phyloP scores from a whole-genome alignment of 2,797 vertebrate species.

The Gephyroberyx darwinii region DNA sequence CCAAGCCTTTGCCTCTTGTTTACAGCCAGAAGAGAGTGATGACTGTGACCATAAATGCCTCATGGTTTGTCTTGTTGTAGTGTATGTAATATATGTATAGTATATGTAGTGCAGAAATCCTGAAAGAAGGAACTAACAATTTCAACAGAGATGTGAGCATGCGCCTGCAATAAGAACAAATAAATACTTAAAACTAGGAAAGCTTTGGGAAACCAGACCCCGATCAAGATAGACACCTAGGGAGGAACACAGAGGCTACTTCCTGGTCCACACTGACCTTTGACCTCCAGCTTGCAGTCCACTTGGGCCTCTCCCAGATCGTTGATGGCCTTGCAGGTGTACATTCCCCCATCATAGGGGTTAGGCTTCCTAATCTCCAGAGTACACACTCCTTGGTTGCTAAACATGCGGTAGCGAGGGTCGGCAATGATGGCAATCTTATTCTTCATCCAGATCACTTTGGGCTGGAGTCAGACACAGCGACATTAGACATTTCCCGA shows the following conservation, averaged over 20 bases:
- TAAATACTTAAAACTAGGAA: neutral
- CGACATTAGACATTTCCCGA: neutral
- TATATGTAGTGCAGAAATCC: neutral
- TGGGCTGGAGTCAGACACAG: constrained; percentile 82
- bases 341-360: constrained; percentile 93
- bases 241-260: neutral
- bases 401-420: constrained; percentile 96
- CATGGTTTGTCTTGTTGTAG: neutral
- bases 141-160: neutral
- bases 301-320: constrained; percentile 92
- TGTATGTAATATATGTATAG: no score
- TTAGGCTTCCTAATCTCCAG: constrained; percentile 97
- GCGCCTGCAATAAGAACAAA: neutral
- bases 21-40: neutral
- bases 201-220: constrained; percentile 61
- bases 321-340: constrained; percentile 93
- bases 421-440: constrained; percentile 92
- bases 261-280: constrained; percentile 85
- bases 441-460: constrained; percentile 99
- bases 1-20: constrained; percentile 7
- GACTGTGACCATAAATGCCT: neutral
- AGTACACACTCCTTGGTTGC: constrained; percentile 96
- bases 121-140: neutral
- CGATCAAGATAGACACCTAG: constrained; percentile 7
- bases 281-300: constrained; percentile 97